Percentiles rank a stretch among this genome's conserved stretches.
phyloP scores from a whole-genome alignment of 2,113 vertebrate species.

The Eublepharis macularius region DNA sequence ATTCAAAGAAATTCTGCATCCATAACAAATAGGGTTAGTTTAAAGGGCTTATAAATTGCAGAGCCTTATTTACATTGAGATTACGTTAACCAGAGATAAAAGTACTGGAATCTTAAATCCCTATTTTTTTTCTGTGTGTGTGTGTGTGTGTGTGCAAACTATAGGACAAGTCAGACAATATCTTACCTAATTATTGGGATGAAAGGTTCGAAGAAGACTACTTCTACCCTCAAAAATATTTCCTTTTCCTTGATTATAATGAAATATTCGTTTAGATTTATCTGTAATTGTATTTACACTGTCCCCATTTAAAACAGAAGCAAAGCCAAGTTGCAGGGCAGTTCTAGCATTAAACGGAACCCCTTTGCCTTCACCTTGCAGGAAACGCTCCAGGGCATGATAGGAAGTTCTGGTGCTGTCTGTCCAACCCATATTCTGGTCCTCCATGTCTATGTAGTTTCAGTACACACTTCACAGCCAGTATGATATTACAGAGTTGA shows the following conservation, averaged over 20 bases:
- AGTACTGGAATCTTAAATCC: conserved; percentile 54
- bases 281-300: neutral
- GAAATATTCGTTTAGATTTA: conserved; percentile 33
- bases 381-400: neutral
- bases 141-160: conserved; percentile 53
- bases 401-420: neutral
- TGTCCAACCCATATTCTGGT: too few relatives aligned
- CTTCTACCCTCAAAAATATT: neutral
- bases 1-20: conserved; percentile 59
- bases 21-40: conserved; percentile 58
- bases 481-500: too few relatives aligned
- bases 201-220: neutral
- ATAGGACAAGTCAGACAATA: conserved; percentile 19
- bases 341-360: neutral
- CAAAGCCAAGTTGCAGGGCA: neutral
- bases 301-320: conserved; percentile 3
- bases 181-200: neutral
- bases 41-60: conserved; percentile 64
- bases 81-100: conserved; percentile 67
- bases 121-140: conserved; percentile 39
- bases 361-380: neutral
- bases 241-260: conserved; percentile 5
- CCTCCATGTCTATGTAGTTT: neutral
- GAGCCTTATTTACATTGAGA: conserved; percentile 65
- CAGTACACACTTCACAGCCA: neutral